Evolutionary conservation across 1,140 invertebrate genomes (phyloP), one percentile per base, ranked within the genome.

Genomic region (Neuroterus valhalla): DNA sequence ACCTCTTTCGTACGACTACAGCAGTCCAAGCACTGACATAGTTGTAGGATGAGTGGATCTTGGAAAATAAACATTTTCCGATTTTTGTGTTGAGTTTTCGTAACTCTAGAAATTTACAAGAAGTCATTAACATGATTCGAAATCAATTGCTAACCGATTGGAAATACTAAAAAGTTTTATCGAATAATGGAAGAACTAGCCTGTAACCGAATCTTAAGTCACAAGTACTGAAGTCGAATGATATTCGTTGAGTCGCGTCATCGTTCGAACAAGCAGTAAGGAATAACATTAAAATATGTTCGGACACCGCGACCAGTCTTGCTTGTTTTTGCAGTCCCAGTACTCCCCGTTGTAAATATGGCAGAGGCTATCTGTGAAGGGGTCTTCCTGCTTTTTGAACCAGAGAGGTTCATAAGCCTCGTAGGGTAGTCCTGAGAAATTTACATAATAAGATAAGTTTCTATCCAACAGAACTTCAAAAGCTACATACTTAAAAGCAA

Each of bases 271-370:
- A 80, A 70, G 38, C 77, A 81, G 69, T 77, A 75, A 79, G 21
- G 48, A 66, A 26, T 74, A 62, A 66, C 76, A 83, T 88, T 92
- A 97, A 91, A 95, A 99, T 89, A 99, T 99, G 87, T 98, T 93
- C 21, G 98, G 98, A 92, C 98, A 99, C 83, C 88, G 91, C 31
- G 92, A 89, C 98, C 98, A 99, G 89, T 99, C 95, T 84, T 95
- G 93, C 76, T 92, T 94, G 76, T 93, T 92, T 91, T 99, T 99
- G 86, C 93, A 94, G 70, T 96, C 91, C 98, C 98, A 99, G 91
- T 99, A 99, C 80, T 94, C 93, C 73, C 95, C 94, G 75, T 93
- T 96, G 89, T 94, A 99, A 66, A 96, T 91, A 85, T 98, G 97
- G 72, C 96, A 94, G 72, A 96, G 91, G 79, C 94, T 94, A 48